A percentile compares a stretch with the other conserved stretches of the same genome.
Conservation (phyloP, 1,140 invertebrate species). For the Drosophila micromelanica region DNA sequence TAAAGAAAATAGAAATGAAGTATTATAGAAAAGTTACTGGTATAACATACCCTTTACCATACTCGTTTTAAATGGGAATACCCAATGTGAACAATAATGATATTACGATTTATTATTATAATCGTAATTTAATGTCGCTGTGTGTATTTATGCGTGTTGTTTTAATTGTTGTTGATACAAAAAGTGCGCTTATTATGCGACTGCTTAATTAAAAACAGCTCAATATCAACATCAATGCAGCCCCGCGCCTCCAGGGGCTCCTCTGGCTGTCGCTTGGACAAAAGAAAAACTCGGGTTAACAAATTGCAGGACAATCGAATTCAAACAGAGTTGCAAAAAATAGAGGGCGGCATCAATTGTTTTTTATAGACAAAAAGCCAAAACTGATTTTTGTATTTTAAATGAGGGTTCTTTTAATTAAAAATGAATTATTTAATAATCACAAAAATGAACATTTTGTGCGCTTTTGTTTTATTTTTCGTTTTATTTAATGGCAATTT, state of each 20-base stretch:
- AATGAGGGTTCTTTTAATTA: slow-evolving; percentile 30
- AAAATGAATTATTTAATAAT: slow-evolving; percentile 48
- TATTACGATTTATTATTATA: slow-evolving; percentile 35
- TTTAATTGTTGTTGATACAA: slow-evolving; percentile 74
- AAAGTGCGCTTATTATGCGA: slow-evolving; percentile 59
- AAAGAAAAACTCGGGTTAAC: neutral
- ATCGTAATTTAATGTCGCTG: slow-evolving; percentile 59
- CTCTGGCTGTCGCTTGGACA: neutral
- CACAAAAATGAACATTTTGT: neutral
- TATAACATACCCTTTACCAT: neutral
- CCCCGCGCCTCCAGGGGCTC: neutral
- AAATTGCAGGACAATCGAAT: slow-evolving; percentile 4
- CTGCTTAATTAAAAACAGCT: slow-evolving; percentile 74
- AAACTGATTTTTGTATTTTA: slow-evolving; percentile 2
- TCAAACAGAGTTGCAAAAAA: neutral
- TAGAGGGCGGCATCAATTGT: neutral
- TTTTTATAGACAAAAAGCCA: neutral
- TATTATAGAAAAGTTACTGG: no score
- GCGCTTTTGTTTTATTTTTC: slow-evolving; percentile 10
- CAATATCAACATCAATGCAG: slow-evolving; percentile 38
- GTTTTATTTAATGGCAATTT: slow-evolving; percentile 21
- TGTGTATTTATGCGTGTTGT: slow-evolving; percentile 52
- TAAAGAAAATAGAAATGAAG: no score
- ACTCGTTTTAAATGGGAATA: neutral
- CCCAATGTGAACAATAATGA: slow-evolving; percentile 15